phyloP scores from a whole-genome alignment of 2,797 vertebrate species.

The Tragelaphus oryx region DNA sequence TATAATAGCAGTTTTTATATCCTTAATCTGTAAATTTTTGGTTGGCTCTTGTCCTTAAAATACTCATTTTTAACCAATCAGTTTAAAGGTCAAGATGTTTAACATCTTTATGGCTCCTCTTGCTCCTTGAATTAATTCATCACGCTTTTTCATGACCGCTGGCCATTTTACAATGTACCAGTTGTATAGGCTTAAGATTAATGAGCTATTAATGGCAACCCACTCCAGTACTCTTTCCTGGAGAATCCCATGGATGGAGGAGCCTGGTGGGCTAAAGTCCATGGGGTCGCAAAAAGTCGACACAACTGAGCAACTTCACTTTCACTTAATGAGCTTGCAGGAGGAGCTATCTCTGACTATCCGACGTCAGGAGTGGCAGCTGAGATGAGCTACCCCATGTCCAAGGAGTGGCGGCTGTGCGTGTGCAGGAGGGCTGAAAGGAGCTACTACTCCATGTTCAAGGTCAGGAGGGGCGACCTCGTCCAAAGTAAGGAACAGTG shows the following conservation, averaged over 20 bases:
- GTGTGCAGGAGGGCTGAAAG: fast-evolving
- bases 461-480: too few relatives aligned
- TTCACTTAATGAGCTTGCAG: too few relatives aligned
- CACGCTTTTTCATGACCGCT: background rate
- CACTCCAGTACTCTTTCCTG: too few relatives aligned
- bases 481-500: too few relatives aligned
- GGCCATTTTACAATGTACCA: background rate
- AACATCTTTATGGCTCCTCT: background rate
- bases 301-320: too few relatives aligned
- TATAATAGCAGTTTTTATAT: background rate
- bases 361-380: too few relatives aligned
- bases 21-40: background rate
- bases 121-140: background rate
- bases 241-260: too few relatives aligned
- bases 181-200: background rate
- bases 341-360: too few relatives aligned
- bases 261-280: too few relatives aligned
- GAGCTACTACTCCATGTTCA: too few relatives aligned
- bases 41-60: background rate
- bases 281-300: too few relatives aligned
- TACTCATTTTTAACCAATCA: background rate
- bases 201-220: background rate
- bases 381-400: fast-evolving
- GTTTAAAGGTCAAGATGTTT: background rate
- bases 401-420: fast-evolving